Percentiles rank a stretch among this genome's conserved stretches.
Evolutionary conservation across 2,113 vertebrate species (phyloP).

Genomic region (Upupa epops): DNA sequence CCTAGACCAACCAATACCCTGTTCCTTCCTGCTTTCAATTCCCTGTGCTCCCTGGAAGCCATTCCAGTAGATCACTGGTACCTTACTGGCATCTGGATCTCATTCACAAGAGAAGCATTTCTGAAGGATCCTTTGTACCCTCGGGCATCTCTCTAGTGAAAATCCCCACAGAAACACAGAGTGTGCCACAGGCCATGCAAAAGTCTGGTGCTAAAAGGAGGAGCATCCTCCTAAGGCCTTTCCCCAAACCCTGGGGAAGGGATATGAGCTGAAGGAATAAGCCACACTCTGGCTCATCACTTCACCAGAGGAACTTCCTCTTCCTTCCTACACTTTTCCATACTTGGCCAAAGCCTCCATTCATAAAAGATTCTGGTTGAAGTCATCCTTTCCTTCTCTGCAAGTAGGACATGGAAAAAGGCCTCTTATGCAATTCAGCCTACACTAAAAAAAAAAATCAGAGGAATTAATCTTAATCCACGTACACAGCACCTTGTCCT

Average conservation of each 20-base stretch:
- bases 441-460: not conserved
- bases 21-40: not conserved
- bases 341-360: not conserved
- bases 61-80: not conserved
- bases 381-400: not conserved
- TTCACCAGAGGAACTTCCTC: not conserved
- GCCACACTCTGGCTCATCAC: not conserved
- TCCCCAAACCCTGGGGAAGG: not conserved
- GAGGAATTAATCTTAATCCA: not conserved
- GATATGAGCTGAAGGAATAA: not conserved
- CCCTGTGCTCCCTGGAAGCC: not conserved
- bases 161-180: not conserved
- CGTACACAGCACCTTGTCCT: conserved; percentile 9
- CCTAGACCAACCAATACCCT: no score
- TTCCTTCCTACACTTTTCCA: not conserved
- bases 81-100: not conserved
- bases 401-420: not conserved
- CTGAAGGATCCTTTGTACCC: not conserved
- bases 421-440: not conserved
- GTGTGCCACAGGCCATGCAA: not conserved
- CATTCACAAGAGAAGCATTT: fast-evolving
- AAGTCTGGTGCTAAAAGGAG: fast-evolving
- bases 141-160: not conserved
- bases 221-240: not conserved
- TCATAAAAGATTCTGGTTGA: not conserved